Evolutionary conservation across 2,888 invertebrate species (phyloP), one percentile per base, ranked within the genome.

Genomic region (Idaea biselata): DNA sequence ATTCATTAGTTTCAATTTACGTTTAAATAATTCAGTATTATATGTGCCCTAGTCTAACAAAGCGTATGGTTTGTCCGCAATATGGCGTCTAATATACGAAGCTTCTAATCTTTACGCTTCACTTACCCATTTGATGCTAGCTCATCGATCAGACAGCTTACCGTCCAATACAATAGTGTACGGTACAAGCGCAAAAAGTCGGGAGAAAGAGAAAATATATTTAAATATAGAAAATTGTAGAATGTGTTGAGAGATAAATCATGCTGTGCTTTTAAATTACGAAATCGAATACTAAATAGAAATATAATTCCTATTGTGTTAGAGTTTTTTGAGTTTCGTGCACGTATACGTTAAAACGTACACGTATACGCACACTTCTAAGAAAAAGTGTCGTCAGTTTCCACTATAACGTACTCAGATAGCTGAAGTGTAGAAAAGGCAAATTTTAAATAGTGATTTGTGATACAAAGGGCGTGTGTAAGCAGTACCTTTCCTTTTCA

Each of bases 81-180:
- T 75, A 78, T 80, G 79, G 78, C 78, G 75, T 77, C 81, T 84
- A 88, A 73, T 63, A 71, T 82, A 81, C 74, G 75, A 90, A 90
- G 89, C 89, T 68, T 81, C 88, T 91, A 89, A 81, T 65, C 69
- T 73, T 79, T 75, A 78, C 72, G 73, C 74, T 73, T 72, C 76
- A 96, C 96, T 96, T 95, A 96, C 96, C 96, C 96, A 92, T 94
- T 95, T 83, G 94, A 94, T 83, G 95, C 94, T 93, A 95, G 94
- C 94, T 96, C 96, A 93, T 96, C 96, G 94, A 96, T 95, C 94
- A 96, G 95, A 96, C 96, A 96, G 96, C 96, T 97, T 78, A 84
- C 76, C 76, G 77, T 89, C 90, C 91, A 79, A 78, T 79, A 87
- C 75, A 85, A 81, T 81, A 87, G 79, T 81, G 86, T 83, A 87